Evolutionary conservation across 2,113 vertebrate species (phyloP), one percentile per base, ranked within the genome.

Genomic region (Charadrius vociferus): DNA sequence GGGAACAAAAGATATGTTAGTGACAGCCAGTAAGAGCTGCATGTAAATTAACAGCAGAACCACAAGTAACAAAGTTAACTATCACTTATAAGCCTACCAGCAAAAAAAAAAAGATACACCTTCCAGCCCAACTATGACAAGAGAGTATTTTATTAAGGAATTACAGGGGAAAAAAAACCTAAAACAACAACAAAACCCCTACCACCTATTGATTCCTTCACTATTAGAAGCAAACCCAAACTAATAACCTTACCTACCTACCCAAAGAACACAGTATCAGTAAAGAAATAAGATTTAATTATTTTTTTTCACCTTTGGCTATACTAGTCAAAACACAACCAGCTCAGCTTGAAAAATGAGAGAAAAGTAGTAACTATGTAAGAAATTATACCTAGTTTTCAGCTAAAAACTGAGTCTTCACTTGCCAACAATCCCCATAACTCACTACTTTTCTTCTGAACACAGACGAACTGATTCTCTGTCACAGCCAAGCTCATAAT

Each of bases 1-100:
- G 67, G 84, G 91, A 94, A 95, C 91, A 97, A 95, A 97, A 93
- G 93, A 96, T 88, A 85, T 71, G 87, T 83, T 91, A 93, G 91
- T 73, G 91, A 86, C 87, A 95, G 95, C 77, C 92, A 39, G 74
- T 73, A 95, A 92, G 71, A 90, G 63, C 74, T 66, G 91, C 87
- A 80, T 95, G 71, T 91, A 95, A 95, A 94, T 94, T 66, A 93
- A 91, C 86, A 41, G 66, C 83, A 85, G 94, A 97, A 89, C 47
- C 70, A 95, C 62, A 81, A 89, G 86, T 34, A 95, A 59, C 36
- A 72, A 90, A 88, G 71, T 94, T 81, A 80, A 55, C 45, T 86
- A 26, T 55, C 37, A 11, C 49, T 91, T 79, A 24, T 19, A 66
- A 94, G 62, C 36, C 47, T 78, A 67, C 74, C 61, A 95, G 86